Evolutionary conservation across 2,797 vertebrate species (phyloP).

Genomic region (Poecile montanus): DNA sequence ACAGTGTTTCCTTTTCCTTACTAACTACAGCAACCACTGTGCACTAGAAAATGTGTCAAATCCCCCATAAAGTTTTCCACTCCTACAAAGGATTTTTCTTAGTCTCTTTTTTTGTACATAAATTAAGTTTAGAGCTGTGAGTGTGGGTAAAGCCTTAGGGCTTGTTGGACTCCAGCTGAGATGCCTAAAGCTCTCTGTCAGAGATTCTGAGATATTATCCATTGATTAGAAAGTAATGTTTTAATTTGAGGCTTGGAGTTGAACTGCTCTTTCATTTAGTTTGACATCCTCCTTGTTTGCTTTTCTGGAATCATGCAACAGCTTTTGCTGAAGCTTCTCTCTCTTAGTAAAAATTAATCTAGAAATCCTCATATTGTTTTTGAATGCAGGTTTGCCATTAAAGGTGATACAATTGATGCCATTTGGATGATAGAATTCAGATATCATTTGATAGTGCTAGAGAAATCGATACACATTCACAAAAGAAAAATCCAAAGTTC

Average conservation of each 20-base stretch:
- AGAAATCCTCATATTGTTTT: background rate
- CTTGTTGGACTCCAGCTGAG: background rate
- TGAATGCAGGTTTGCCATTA: background rate
- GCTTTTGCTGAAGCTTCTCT: background rate
- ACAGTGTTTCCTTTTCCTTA: background rate
- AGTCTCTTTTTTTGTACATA: background rate
- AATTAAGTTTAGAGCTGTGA: background rate
- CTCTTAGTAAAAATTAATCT: background rate
- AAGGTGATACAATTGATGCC: background rate
- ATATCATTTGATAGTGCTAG: background rate
- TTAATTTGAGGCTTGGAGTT: background rate
- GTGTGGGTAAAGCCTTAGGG: background rate
- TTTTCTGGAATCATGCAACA: background rate
- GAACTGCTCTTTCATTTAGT: background rate
- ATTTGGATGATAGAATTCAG: background rate
- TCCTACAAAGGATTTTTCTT: background rate
- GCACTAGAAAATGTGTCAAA: background rate
- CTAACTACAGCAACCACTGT: background rate
- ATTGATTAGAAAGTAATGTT: background rate
- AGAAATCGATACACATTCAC: fast-evolving
- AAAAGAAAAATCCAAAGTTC: background rate
- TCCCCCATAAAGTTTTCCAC: background rate
- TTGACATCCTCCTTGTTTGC: background rate
- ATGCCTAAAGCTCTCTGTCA: background rate
- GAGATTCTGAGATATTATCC: background rate